These are phyloP conservation scores for Pygoscelis adeliae DNA, from an alignment of 2,113 vertebrate genomes.

Conservation along the genomic window DNA sequence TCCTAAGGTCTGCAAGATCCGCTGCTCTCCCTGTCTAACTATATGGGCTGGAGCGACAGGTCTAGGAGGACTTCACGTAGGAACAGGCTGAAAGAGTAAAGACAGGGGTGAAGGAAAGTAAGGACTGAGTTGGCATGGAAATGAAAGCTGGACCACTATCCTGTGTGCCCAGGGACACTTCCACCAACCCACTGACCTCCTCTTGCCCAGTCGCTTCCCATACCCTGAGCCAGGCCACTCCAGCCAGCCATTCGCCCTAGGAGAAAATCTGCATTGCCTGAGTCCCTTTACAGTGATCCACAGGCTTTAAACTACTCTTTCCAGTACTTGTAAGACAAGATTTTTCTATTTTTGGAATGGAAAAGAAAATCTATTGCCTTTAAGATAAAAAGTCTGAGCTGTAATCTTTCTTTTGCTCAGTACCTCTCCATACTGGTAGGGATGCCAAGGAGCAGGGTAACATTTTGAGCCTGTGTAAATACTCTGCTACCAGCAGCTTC, in stretches of 20 bases:
- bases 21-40: not conserved
- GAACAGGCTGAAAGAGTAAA: not conserved
- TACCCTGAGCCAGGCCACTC: not conserved
- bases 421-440: not conserved
- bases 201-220: not conserved
- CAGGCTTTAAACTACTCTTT: not conserved
- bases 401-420: not conserved
- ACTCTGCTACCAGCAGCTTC: not conserved
- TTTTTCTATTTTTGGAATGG: not conserved
- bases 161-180: not conserved
- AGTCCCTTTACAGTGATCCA: not conserved
- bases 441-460: not conserved
- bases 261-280: not conserved
- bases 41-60: rapidly evolving
- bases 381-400: not conserved
- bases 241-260: not conserved
- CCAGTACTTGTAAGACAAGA: not conserved
- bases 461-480: not conserved
- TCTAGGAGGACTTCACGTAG: not conserved
- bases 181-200: not conserved
- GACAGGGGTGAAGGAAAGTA: not conserved
- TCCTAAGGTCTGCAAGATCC: not conserved
- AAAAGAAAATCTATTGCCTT: not conserved
- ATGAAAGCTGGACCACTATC: not conserved
- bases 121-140: not conserved